Percentiles rank a stretch among this genome's conserved stretches.
Evolutionary conservation across 2,797 vertebrate genomes (phyloP).

Genomic region (Hyperoplus immaculatus): DNA sequence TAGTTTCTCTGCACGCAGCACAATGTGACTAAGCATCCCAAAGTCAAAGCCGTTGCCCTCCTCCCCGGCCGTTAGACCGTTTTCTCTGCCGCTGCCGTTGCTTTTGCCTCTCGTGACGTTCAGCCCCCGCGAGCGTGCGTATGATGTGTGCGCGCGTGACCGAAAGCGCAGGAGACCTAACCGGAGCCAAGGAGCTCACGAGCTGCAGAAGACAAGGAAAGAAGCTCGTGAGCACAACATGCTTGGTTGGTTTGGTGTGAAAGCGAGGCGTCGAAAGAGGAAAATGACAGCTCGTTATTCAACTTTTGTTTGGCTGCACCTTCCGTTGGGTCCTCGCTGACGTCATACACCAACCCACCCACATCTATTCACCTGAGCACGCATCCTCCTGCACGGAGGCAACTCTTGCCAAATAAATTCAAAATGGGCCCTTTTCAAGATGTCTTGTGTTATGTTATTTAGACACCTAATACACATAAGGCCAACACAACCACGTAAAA

Average conservation of each 20-base stretch:
- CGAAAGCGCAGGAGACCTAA: slow-evolving; percentile 41
- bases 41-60: slow-evolving; percentile 42
- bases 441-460: background rate
- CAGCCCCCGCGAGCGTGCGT: slow-evolving; percentile 34
- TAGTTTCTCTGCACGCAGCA: slow-evolving; percentile 9
- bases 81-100: background rate
- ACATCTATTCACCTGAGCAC: slow-evolving; percentile 53
- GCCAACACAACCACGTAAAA: background rate
- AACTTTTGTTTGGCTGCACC: slow-evolving; percentile 38
- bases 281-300: background rate
- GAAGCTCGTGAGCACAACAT: background rate
- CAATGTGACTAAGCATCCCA: slow-evolving; percentile 35
- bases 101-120: slow-evolving; percentile 29
- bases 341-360: slow-evolving; percentile 63
- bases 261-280: background rate
- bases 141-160: slow-evolving; percentile 64
- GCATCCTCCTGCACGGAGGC: slow-evolving; percentile 7
- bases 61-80: background rate
- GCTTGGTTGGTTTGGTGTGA: background rate
- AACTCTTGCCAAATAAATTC: background rate
- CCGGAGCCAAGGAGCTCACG: slow-evolving; percentile 16
- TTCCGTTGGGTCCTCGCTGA: slow-evolving; percentile 56
- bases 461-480: background rate
- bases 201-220: background rate
- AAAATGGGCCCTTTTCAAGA: background rate